Evolutionary conservation across 2,113 vertebrate species (phyloP), one percentile per base, ranked within the genome.

Genomic region (Arvicanthis niloticus): DNA sequence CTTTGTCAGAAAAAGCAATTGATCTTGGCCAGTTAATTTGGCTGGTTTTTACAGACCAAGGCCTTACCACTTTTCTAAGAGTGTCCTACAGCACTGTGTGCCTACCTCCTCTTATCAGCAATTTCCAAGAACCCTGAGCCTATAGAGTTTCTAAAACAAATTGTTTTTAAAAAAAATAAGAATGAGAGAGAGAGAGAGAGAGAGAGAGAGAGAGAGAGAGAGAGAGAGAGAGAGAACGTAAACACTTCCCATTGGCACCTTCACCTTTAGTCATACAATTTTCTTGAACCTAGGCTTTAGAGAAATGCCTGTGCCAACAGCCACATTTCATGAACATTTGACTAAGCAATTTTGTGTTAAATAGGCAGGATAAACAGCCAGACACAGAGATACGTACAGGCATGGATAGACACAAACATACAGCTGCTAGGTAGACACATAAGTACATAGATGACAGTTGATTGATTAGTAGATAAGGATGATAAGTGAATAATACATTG

Each of bases 1-100:
- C 96, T 98, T 97, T 98, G 98, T 98, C 97, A 98, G 89, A 93
- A 95, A 89, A 96, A 97, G 96, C 93, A 98, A 98, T 97, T 97
- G 97, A 97, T 98, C 96, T 96, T 95, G 78, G 96, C 86, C 42
- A 8, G 77, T 97, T 98, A 98, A 98, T 98, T 97, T 92, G 96
- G 97, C 96, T 89, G 96, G 65, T 97, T 98, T 98, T 98, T 97
- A 96, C 5, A n/a, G 92, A 96, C 92, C 62, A 67, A 0, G 96
- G 77, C 53, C 94, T 89, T 93, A 97, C 75, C 88, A 89, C 56
- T 84, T 84, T 93, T 85, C 96, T 89, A 96, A 95, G 91, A 94
- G 78, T 53, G 56, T n/a, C n/a, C 56, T 97, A 91, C 42, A 62
- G 85, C 34, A 7, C 34, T 15, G 17, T 48, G 91, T 17, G 31